These are phyloP conservation scores for Notothenia rossii DNA, from an alignment of 2,113 vertebrate species.

Conservation along the genomic window DNA sequence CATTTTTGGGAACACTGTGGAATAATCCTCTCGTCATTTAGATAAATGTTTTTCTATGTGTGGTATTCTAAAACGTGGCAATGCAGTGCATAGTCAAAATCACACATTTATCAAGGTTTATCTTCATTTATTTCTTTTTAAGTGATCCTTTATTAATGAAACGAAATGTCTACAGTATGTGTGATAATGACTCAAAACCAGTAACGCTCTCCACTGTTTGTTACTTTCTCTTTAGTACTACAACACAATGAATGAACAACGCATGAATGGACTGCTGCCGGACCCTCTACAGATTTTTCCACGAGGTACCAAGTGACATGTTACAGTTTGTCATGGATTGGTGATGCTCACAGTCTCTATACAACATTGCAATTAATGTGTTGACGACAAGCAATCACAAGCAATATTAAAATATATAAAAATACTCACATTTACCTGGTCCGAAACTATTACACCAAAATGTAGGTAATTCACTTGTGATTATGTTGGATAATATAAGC, in stretches of 20 bases:
- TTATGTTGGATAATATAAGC: slow-evolving; percentile 12
- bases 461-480: not conserved
- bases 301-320: slow-evolving; percentile 75
- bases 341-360: slow-evolving; percentile 16
- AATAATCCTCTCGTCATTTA: slow-evolving; percentile 59
- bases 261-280: slow-evolving; percentile 93
- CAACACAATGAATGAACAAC: slow-evolving; percentile 96
- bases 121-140: not conserved
- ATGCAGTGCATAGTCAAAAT: slow-evolving; percentile 6
- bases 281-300: slow-evolving; percentile 99
- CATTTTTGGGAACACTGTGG: slow-evolving; percentile 50
- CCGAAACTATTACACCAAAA: not conserved
- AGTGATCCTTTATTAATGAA: not conserved
- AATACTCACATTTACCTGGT: slow-evolving; percentile 14
- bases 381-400: slow-evolving; percentile 26
- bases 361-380: slow-evolving; percentile 22
- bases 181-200: slow-evolving; percentile 1
- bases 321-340: slow-evolving; percentile 15
- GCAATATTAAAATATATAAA: slow-evolving; percentile 13
- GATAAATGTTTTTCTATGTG: slow-evolving; percentile 42
- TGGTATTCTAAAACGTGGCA: not conserved
- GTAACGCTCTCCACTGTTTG: slow-evolving; percentile 8
- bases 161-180: not conserved
- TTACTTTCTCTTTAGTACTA: slow-evolving; percentile 88
- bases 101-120: not conserved